These are phyloP conservation scores for Neoniphon sammara DNA, from an alignment of 2,797 vertebrate genomes.

Conservation along the genomic window DNA sequence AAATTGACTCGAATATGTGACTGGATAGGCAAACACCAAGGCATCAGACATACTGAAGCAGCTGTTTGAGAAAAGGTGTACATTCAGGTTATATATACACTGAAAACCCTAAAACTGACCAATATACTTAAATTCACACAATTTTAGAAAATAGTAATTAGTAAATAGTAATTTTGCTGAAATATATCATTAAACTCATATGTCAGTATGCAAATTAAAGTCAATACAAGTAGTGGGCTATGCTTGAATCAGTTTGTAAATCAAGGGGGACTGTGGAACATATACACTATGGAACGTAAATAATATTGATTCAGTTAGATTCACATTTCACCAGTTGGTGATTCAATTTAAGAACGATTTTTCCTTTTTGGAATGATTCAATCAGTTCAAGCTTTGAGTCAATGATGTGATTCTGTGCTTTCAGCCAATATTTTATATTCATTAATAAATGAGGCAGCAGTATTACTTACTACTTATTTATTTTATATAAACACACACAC, in stretches of 20 bases:
- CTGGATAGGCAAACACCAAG: conserved; percentile 47
- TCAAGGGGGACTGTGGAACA: conserved; percentile 30
- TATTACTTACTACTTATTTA: too few species aligned
- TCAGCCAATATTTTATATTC: too few species aligned
- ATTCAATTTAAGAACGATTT: too few species aligned
- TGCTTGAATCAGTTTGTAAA: conserved; percentile 60
- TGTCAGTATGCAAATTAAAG: conserved; percentile 65
- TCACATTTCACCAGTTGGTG: too few species aligned
- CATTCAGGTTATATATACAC: conserved; percentile 39
- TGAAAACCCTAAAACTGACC: conserved; percentile 40
- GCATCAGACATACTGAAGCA: conserved; percentile 33
- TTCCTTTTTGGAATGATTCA: too few species aligned
- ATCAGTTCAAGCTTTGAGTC: too few species aligned
- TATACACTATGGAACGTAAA: too few species aligned
- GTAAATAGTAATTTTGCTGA: conserved; percentile 61
- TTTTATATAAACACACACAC: too few species aligned
- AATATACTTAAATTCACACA: conserved; percentile 43
- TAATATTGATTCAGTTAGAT: too few species aligned
- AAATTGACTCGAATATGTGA: conserved; percentile 58
- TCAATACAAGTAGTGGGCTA: conserved; percentile 59
- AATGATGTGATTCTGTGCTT: too few species aligned
- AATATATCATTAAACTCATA: conserved; percentile 54
- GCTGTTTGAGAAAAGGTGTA: conserved; percentile 35
- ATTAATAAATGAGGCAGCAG: too few species aligned
- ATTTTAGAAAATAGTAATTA: too few species aligned